Evolutionary conservation across 2,888 invertebrate species (phyloP).

Genomic region (Agapostemon virescens): DNA sequence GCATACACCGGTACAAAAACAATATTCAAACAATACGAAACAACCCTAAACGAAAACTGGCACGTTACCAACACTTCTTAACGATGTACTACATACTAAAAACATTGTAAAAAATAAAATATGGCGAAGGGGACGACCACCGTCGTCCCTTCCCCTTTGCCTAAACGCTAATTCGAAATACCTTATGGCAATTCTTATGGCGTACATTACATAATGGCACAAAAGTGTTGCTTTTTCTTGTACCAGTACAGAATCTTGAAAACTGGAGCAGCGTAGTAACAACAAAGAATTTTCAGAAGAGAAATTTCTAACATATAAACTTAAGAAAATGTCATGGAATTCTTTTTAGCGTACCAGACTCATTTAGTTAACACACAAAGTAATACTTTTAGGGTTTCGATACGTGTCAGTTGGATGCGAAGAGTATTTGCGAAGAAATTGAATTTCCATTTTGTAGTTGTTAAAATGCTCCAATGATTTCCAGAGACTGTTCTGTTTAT

Average conservation of each 20-base stretch:
- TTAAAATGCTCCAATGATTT: conserved; percentile 8
- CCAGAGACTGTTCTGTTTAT: conserved; percentile 16
- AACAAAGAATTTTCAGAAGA: conserved; percentile 24
- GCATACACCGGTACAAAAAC: conserved; percentile 57
- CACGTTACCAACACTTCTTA: conserved; percentile 28
- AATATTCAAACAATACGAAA: conserved; percentile 34
- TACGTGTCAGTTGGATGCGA: not conserved
- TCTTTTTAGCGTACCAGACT: not conserved
- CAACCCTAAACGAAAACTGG: conserved; percentile 20
- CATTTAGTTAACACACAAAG: not conserved
- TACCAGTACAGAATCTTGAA: conserved; percentile 33
- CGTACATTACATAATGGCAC: conserved; percentile 66
- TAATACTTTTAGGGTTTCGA: conserved; percentile 9
- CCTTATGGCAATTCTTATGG: conserved; percentile 71
- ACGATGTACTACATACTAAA: conserved; percentile 35
- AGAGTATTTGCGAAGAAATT: too few species aligned
- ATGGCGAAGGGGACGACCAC: conserved; percentile 42
- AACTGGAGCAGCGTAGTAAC: conserved; percentile 13
- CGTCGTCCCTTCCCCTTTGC: conserved; percentile 7
- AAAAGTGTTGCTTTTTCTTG: conserved; percentile 44
- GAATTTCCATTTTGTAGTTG: not conserved
- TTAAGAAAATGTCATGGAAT: not conserved
- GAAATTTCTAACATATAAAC: not conserved
- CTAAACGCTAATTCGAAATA: conserved; percentile 51
- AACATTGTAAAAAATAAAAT: conserved; percentile 52